Evolutionary conservation across 1,140 invertebrate genomes (phyloP), one percentile per base, ranked within the genome.

Genomic region (Apis laboriosa): DNA sequence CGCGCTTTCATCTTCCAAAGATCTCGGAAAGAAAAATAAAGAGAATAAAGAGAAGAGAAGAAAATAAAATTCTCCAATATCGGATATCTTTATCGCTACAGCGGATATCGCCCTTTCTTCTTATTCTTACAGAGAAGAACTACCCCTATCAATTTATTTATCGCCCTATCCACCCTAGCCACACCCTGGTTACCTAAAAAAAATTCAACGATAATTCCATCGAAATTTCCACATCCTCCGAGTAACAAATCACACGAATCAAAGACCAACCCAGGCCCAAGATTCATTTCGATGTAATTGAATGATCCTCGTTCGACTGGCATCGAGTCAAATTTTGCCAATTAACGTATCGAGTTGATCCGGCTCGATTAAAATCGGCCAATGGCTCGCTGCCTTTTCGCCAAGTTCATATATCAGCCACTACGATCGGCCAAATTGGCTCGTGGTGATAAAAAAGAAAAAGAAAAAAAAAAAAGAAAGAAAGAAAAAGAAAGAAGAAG

Each of bases 311-410:
- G 51, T 77, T 43, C 72, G 58, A 78, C 76, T 87, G 82, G 77
- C 82, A 64, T 28, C 17, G 77, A 81, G 84, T 82, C 78, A 88
- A 86, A 86, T 76, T 75, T 71, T 55, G 49, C 55, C 80, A 86
- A 86, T 86, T 86, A 86, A 76, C 79, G 75, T 61, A 68, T 79
- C 55, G 60, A 86, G 21, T 51, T 13, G 24, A 80, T 80, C 21
- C 21, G 55, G 53, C 34, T 70, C 71, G 71, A 78, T 79, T 86
- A 72, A 86, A 86, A 75, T 83, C 43, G 34, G 13, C 12, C 70
- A 53, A 49, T 72, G 34, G n/a, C 13, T 28, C 21, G 43, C n/a
- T 34, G 9, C n/a, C 28, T 28, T 19, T 15, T 15, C 77, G 64
- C 9, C 51, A 28, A 56, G 2, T 49, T 49, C 60, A 55, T 80